These are phyloP conservation scores for Nothura maculosa DNA, from an alignment of 2,797 vertebrate species.

Conservation along the genomic window DNA sequence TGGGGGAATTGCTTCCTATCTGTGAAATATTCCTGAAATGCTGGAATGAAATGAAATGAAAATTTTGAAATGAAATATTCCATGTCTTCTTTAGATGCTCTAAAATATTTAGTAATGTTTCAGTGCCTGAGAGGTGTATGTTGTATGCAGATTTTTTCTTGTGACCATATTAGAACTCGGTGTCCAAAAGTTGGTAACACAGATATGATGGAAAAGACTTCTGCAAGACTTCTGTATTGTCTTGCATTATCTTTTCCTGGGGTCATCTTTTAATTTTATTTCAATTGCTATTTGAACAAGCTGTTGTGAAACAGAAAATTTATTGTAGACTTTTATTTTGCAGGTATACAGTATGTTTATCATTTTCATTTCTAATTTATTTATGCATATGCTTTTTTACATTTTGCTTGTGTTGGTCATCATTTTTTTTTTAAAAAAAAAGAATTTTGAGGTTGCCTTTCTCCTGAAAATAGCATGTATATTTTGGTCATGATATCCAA, in stretches of 20 bases:
- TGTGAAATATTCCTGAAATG: too few relatives aligned
- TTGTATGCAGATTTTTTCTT: background rate
- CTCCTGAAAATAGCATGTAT: background rate
- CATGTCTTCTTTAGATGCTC: too few relatives aligned
- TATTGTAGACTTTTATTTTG: background rate
- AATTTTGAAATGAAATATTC: too few relatives aligned
- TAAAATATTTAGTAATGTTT: too few relatives aligned
- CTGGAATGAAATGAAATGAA: too few relatives aligned
- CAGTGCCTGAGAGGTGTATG: too few relatives aligned
- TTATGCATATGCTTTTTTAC: background rate
- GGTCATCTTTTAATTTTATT: background rate
- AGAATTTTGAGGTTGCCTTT: background rate
- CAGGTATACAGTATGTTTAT: background rate
- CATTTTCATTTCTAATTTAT: background rate
- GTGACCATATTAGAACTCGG: fast-evolving
- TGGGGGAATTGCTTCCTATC: too few relatives aligned
- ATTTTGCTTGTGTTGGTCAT: background rate
- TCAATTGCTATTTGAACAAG: background rate
- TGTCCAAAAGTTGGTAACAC: background rate
- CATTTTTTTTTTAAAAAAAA: background rate
- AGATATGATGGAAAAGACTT: background rate
- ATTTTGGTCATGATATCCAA: background rate
- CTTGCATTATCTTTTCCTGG: background rate
- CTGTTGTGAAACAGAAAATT: background rate
- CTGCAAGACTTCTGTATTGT: background rate